These are phyloP conservation scores for Euzophera pinguis DNA, from an alignment of 2,888 invertebrate genomes.

Conservation along the genomic window DNA sequence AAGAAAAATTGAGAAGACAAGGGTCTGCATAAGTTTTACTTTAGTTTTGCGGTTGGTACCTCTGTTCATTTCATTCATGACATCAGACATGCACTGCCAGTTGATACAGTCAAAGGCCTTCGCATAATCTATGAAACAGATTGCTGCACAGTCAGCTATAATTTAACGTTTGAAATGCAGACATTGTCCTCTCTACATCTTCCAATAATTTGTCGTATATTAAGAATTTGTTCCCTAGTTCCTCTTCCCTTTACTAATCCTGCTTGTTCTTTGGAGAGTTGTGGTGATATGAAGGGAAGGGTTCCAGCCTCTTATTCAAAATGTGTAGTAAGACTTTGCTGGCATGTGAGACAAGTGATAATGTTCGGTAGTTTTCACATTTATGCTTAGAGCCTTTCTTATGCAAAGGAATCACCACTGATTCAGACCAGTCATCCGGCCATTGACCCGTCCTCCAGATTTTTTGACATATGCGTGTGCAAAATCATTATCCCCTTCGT, in stretches of 20 bases:
- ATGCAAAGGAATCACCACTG: not conserved
- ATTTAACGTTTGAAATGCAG: too few relatives aligned
- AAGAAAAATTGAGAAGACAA: too few relatives aligned
- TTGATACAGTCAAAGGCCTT: not conserved
- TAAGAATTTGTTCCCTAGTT: not conserved
- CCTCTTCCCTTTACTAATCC: not conserved
- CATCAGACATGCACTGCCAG: not conserved
- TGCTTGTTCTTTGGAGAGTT: not conserved
- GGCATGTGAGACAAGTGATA: not conserved
- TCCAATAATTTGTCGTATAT: not conserved
- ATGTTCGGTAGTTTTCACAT: not conserved
- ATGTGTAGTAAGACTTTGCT: not conserved
- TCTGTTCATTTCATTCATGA: not conserved
- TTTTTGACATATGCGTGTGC: too few relatives aligned
- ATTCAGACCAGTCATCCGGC: not conserved
- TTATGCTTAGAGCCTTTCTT: not conserved
- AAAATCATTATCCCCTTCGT: too few relatives aligned
- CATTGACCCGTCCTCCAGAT: too few relatives aligned
- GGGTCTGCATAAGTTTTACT: not conserved
- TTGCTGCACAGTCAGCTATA: not conserved
- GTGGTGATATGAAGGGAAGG: not conserved
- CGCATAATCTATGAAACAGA: not conserved
- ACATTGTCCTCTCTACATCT: too few relatives aligned
- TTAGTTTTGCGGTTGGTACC: not conserved
- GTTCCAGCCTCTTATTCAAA: not conserved